phyloP scores from a whole-genome alignment of 37 sponge, comb jelly and placozoan genomes.

The Dysidea cf. avara region DNA sequence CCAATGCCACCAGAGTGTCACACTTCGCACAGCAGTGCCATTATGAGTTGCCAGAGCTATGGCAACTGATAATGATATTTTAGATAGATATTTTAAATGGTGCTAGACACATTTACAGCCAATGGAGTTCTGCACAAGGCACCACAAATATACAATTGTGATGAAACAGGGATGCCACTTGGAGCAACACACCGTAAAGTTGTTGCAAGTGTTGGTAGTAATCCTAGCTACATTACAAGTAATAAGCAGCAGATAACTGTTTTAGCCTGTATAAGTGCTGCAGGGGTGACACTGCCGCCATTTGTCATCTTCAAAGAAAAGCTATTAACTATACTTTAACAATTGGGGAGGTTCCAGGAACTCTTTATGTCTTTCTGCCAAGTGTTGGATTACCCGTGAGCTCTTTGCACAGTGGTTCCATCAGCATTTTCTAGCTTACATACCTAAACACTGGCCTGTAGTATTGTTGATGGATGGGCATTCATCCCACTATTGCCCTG shows the following conservation, averaged over 20 bases:
- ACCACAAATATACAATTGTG: slow-evolving; percentile 16
- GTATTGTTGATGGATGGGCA: slow-evolving; percentile 74
- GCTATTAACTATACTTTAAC: not conserved
- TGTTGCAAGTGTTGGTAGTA: not conserved
- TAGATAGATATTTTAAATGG: slow-evolving; percentile 23
- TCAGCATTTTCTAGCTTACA: slow-evolving; percentile 20
- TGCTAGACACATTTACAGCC: not conserved
- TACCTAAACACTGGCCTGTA: slow-evolving; percentile 12
- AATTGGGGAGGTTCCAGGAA: slow-evolving; percentile 53
- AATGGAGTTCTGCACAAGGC: slow-evolving; percentile 36
- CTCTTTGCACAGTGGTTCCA: slow-evolving; percentile 51
- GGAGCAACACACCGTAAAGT: slow-evolving; percentile 4
- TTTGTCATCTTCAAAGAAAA: slow-evolving; percentile 43
- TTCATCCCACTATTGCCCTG: slow-evolving; percentile 52
- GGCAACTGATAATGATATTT: not conserved
- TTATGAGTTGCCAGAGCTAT: slow-evolving; percentile 5
- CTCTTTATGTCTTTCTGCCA: slow-evolving; percentile 47
- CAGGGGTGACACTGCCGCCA: slow-evolving; percentile 43
- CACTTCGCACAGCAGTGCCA: not conserved
- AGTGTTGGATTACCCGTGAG: slow-evolving; percentile 46
- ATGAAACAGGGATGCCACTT: slow-evolving; percentile 45
- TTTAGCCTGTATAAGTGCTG: slow-evolving; percentile 49
- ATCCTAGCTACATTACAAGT: too few relatives aligned
- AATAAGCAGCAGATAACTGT: slow-evolving; percentile 58
- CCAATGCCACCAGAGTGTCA: too few relatives aligned